Base-by-base conservation (phyloP, 2,888 invertebrate species). In the Heterodera filipjevi region DNA sequence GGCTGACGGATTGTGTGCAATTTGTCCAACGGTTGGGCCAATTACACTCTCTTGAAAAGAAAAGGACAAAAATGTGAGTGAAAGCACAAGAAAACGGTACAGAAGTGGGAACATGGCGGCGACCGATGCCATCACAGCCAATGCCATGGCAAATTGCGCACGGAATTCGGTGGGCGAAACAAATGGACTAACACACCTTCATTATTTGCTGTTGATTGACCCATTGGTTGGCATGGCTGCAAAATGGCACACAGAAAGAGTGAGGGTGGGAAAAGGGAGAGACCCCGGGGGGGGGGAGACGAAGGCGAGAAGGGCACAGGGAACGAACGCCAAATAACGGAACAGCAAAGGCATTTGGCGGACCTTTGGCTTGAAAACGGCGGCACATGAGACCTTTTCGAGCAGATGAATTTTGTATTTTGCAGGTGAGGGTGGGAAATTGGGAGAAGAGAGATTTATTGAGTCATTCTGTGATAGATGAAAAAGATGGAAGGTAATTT, bases 181-280 rank as follows among this genome's bases (percentile, higher is more conserved):
- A 27, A 27, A 27, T 59, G 59, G 27, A 3, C 19, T 49, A 19
- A 49, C 39, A 49, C 39, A 12, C 39, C 39, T 39, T 49, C 59
- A 59, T 27, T 59, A n/a, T 59, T 59, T 59, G 59, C 27, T 59
- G 59, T 59, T 59, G 59, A n/a, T n/a, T 59, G 59, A 59, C 59
- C 59, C n/a, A 59, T 59, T 59, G 59, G 59, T 59, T 59, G 59
- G 59, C 59, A 59, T 59, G 59, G 59, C 19, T 27, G 59, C 59
- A 59, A 59, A 53, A 59, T 59, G 59, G 59, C 59, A 59, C 59
- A n/a, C 59, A 22, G 27, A n/a, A 22, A 27, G 39, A 59, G 8
- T 59, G n/a, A 8, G 27, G 59, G n/a, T 27, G 59, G 59, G 19
- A 39, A 39, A 39, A 39, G 12, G 6, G 39, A 39, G 39, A 12